These are phyloP conservation scores for Sminthurides bifidus DNA, from an alignment of 1,140 invertebrate genomes.

Conservation along the genomic window DNA sequence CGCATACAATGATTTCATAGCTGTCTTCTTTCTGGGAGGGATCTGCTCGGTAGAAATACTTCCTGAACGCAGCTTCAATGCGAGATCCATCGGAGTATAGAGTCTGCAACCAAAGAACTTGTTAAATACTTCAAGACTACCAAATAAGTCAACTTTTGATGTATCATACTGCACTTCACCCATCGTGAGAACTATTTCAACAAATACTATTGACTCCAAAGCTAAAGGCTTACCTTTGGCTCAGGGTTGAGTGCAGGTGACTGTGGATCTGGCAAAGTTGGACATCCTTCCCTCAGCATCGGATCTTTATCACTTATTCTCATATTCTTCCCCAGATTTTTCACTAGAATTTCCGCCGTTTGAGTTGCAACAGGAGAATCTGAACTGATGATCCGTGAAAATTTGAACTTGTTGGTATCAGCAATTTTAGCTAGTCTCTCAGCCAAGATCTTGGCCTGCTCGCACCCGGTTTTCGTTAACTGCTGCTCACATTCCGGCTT, in stretches of 20 bases:
- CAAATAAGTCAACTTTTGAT: neutral
- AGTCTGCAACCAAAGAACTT: constrained; percentile 49
- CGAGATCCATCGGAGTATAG: constrained; percentile 83
- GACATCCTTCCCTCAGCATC: constrained; percentile 80
- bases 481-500: constrained; percentile 17
- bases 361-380: constrained; percentile 87
- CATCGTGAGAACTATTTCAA: neutral
- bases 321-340: constrained; percentile 35
- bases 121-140: neutral
- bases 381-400: constrained; percentile 60
- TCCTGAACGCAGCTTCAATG: constrained; percentile 90
- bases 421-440: constrained; percentile 56
- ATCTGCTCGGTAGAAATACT: constrained; percentile 80
- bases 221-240: constrained; percentile 45
- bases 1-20: constrained; percentile 88
- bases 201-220: neutral
- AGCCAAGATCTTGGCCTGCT: constrained; percentile 74
- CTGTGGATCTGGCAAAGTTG: constrained; percentile 77
- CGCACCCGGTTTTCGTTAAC: constrained; percentile 64
- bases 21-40: constrained; percentile 65
- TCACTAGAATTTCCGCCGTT: constrained; percentile 70
- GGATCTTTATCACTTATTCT: constrained; percentile 45
- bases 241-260: constrained; percentile 58
- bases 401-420: constrained; percentile 48
- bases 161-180: neutral